Evolutionary conservation across 2,113 vertebrate species (phyloP), one percentile per base, ranked within the genome.

Genomic region (Lipophrys pholis): DNA sequence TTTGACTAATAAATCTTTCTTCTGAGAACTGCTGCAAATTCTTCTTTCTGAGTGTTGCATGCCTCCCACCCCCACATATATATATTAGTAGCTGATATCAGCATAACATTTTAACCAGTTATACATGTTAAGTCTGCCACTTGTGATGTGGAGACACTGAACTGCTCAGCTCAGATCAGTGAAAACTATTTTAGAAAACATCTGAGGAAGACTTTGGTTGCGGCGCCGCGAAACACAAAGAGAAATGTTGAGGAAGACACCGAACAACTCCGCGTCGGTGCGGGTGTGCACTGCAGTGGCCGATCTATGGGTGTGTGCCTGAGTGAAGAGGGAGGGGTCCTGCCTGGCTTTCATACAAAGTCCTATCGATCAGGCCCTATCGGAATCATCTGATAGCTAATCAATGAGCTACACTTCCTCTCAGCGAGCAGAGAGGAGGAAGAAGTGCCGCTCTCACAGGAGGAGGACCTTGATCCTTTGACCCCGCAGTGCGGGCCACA

Each of bases 351-450:
- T 79, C 80, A 87, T 71, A 85, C 90, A 85, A 92, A 94, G 92
- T 87, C 87, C 70, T 90, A 94, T 93, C 49, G 93, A 95, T 93
- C 89, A 83, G 82, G 51, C 58, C 16, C 61, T 90, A 94, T 94
- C 87, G 90, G 90, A 94, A 94, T 95, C 86, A 90, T 93, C 92
- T 93, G 93, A 95, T 95, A 93, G 93, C 87, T 93, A 93, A 94
- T 94, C 93, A 81, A 94, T 94, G 68, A 42, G 49, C 84, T 87
- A 88, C 87, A 92, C 92, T 93, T 93, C 91, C 93, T 91, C 92
- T 91, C 82, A 76, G 81, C 73, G 30, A 73, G 72, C 83, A 21
- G 69, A 41, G 76, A 82, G 81, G 73, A 72, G 78, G 77, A 67
- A 76, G 69, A 73, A 72, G 78, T 73, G 60, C 10, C 16, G 86